Evolutionary conservation across 2,797 vertebrate species (phyloP).

Genomic region (Myripristis jacobus): DNA sequence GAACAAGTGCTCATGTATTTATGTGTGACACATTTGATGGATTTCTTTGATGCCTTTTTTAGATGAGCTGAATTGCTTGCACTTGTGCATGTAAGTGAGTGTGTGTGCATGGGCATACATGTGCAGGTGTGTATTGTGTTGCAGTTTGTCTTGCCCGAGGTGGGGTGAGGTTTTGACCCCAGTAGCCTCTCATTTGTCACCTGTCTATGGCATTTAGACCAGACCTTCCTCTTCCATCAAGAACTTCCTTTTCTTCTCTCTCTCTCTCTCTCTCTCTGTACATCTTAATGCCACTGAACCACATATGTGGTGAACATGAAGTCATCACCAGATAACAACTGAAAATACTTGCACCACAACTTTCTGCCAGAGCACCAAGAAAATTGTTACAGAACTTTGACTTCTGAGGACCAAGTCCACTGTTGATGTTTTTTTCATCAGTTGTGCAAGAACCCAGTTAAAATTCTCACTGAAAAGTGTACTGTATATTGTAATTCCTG

Average conservation of each 20-base stretch:
- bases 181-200: constrained; percentile 78
- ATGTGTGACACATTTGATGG: too few relatives aligned
- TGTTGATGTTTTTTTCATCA: background rate
- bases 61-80: constrained; percentile 14
- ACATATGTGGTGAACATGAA: background rate
- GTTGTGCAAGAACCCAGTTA: constrained; percentile 7
- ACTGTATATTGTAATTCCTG: background rate
- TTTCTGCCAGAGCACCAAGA: background rate
- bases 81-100: constrained; percentile 26
- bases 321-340: too few relatives aligned
- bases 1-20: background rate
- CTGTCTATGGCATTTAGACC: constrained; percentile 71
- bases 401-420: too few relatives aligned
- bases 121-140: constrained; percentile 37
- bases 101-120: constrained; percentile 2
- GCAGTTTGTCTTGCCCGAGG: constrained; percentile 51
- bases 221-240: constrained; percentile 67
- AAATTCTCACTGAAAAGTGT: background rate
- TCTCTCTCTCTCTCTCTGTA: background rate
- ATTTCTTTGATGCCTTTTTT: constrained; percentile 24
- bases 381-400: background rate
- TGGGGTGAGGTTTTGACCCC: constrained; percentile 68
- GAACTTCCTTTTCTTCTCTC: constrained; percentile 31
- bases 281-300: constrained; percentile 8
- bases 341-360: background rate